A percentile compares a stretch with the other conserved stretches of the same genome.
Evolutionary conservation across 2,113 vertebrate species (phyloP).

Genomic region (Prunella fulvescens): DNA sequence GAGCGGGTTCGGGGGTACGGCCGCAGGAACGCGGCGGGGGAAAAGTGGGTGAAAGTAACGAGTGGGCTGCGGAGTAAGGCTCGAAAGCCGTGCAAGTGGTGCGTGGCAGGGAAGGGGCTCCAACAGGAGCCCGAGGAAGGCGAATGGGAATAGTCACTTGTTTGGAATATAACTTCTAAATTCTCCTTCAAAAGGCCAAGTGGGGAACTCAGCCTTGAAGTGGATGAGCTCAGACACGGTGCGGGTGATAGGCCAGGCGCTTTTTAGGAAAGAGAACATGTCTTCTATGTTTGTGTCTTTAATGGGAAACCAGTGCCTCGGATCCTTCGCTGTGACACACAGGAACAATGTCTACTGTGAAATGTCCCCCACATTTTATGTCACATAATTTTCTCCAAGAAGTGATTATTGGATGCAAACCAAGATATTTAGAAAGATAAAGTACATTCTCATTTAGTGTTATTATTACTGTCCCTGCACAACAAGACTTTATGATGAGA

Average conservation of each 20-base stretch:
- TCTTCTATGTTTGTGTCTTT: not conserved
- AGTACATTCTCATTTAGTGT: rapidly evolving
- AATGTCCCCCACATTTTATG: not conserved
- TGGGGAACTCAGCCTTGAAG: not conserved
- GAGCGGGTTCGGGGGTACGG: not conserved
- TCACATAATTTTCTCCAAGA: not conserved
- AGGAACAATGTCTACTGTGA: rapidly evolving
- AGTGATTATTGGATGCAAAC: rapidly evolving
- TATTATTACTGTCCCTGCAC: not conserved
- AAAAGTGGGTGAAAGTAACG: not conserved
- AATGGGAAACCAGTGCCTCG: rapidly evolving
- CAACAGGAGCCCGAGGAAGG: not conserved
- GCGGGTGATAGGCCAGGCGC: rapidly evolving
- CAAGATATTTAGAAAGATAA: not conserved
- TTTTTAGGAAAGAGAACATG: not conserved
- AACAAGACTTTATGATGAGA: not conserved
- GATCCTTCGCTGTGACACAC: rapidly evolving
- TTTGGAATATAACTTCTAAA: not conserved
- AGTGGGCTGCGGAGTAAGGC: not conserved
- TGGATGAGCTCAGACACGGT: not conserved
- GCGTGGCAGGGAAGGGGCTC: not conserved
- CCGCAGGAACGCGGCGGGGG: not conserved
- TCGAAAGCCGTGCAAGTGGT: rapidly evolving
- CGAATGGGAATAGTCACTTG: not conserved
- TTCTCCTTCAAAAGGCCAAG: not conserved